Evolutionary conservation across 2,797 vertebrate species (phyloP).

Genomic region (Mormyrus hasselquistii): DNA sequence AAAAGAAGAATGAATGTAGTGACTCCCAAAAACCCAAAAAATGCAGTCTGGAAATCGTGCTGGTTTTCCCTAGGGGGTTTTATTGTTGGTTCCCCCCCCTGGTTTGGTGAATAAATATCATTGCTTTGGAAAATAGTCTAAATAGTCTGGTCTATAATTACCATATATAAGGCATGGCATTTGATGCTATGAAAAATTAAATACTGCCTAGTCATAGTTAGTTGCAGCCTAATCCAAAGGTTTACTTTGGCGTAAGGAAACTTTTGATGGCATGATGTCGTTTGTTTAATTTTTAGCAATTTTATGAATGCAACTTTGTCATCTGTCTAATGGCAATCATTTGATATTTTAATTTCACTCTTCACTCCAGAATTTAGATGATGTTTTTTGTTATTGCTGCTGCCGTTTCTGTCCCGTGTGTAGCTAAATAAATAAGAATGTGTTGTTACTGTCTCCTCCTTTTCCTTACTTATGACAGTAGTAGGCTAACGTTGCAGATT

Average conservation of each 20-base stretch:
- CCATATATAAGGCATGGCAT: background rate
- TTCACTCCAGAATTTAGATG: background rate
- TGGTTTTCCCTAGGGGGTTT: background rate
- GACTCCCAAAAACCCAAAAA: background rate
- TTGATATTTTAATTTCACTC: background rate
- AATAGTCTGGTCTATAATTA: background rate
- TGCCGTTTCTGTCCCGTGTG: background rate
- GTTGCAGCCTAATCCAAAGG: background rate
- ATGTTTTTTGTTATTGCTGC: background rate
- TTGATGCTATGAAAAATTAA: background rate
- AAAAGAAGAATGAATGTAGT: background rate
- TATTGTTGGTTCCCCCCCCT: background rate
- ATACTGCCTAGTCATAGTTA: background rate
- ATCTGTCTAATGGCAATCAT: background rate
- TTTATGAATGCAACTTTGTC: background rate
- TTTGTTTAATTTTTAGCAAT: background rate
- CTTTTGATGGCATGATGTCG: background rate
- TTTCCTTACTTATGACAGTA: background rate
- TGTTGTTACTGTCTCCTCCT: background rate
- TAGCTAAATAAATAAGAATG: background rate
- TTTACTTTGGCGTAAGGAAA: background rate
- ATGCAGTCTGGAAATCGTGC: background rate
- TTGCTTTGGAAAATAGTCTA: background rate
- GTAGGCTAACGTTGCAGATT: background rate
- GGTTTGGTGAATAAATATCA: background rate